Evolutionary conservation across 2,888 invertebrate genomes (phyloP).

Genomic region (Dermolepida albohirtum): DNA sequence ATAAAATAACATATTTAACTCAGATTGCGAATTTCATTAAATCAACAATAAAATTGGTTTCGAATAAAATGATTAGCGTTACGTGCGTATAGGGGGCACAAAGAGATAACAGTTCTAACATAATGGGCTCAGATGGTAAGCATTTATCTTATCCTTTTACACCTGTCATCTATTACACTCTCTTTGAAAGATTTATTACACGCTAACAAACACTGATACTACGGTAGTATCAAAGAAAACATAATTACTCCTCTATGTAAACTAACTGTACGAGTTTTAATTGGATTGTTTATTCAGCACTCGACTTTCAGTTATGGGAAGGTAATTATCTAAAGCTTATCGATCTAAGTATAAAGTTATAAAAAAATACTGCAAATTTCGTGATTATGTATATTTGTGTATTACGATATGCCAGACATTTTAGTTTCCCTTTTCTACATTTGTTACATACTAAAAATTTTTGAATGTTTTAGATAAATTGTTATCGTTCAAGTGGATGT

Average conservation of each 20-base stretch:
- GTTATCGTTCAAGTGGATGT: too few relatives aligned
- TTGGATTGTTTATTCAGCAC: conserved; percentile 29
- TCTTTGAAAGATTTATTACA: conserved; percentile 22
- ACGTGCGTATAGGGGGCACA: not conserved
- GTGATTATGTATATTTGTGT: too few relatives aligned
- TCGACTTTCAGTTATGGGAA: conserved; percentile 2
- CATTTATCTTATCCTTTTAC: conserved; percentile 33
- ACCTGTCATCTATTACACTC: conserved; percentile 30
- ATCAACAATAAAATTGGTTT: not conserved
- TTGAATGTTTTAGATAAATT: too few relatives aligned
- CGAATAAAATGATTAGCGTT: conserved; percentile 5
- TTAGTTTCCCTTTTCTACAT: too few relatives aligned
- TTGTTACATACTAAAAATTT: too few relatives aligned
- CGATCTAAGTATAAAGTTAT: not conserved
- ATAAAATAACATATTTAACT: too few relatives aligned
- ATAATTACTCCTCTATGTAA: conserved; percentile 16
- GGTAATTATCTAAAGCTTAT: not conserved
- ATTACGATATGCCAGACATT: too few relatives aligned
- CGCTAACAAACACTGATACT: conserved; percentile 9
- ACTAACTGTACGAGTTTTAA: conserved; percentile 4
- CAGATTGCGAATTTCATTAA: not conserved
- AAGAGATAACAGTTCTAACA: conserved; percentile 12
- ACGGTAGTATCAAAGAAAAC: conserved; percentile 24
- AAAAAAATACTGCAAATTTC: too few relatives aligned
- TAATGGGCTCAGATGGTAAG: conserved; percentile 25